Evolutionary conservation across 2,888 invertebrate species (phyloP).

Genomic region (Chesias legatella): DNA sequence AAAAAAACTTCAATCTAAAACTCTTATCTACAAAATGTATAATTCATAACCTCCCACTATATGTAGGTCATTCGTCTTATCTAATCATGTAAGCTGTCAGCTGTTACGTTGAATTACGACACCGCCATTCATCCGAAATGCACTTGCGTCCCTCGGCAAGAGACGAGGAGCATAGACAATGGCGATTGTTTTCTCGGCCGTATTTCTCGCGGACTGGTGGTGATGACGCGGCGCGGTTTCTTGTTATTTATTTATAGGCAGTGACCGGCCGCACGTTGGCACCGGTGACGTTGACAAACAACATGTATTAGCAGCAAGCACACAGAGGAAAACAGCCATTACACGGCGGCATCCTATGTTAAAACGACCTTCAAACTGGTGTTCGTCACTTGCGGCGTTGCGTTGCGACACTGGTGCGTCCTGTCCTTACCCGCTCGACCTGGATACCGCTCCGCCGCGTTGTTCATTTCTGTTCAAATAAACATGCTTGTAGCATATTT

Average conservation of each 20-base stretch:
- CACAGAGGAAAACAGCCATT: conserved; percentile 50
- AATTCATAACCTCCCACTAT: no score
- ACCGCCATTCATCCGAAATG: conserved; percentile 45
- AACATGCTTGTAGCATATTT: no score
- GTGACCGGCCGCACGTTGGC: conserved; percentile 46
- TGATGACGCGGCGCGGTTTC: conserved; percentile 43
- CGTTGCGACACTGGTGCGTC: conserved; percentile 33
- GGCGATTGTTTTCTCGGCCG: conserved; percentile 42
- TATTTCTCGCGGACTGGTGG: conserved; percentile 39
- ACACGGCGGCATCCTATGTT: conserved; percentile 44
- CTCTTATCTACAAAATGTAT: no score
- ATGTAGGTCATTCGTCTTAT: no score
- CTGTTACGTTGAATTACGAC: conserved; percentile 27
- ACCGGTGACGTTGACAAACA: conserved; percentile 69
- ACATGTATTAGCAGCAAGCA: conserved; percentile 49
- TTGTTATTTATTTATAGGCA: conserved; percentile 64
- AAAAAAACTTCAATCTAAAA: no score
- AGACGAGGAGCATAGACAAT: conserved; percentile 41
- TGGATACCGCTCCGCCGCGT: neutral
- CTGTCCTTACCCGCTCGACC: conserved; percentile 14
- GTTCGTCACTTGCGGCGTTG: conserved; percentile 34
- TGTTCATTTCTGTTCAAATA: conserved; percentile 38
- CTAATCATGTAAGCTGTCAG: conserved; percentile 25
- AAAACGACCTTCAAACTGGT: conserved; percentile 44
- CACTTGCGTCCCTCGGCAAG: conserved; percentile 43